Evolutionary conservation across 2,888 invertebrate species (phyloP).

Genomic region (Neoascia interrupta): DNA sequence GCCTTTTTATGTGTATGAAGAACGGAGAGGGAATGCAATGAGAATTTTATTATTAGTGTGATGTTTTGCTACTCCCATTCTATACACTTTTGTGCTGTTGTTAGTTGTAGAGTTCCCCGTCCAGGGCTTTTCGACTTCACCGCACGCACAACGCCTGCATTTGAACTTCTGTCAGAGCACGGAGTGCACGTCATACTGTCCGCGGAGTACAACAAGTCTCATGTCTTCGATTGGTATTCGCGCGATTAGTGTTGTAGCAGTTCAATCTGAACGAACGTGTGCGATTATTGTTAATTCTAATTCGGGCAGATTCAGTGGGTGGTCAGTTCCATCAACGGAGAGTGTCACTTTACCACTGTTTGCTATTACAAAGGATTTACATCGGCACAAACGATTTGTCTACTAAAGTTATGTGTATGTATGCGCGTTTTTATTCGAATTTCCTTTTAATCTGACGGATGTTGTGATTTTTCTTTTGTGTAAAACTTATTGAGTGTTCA

Average conservation of each 20-base stretch:
- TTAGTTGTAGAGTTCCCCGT: constrained; percentile 16
- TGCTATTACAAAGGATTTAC: constrained; percentile 55
- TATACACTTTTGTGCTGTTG: constrained; percentile 56
- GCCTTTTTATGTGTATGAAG: not conserved
- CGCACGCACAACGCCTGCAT: constrained; percentile 63
- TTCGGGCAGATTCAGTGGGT: constrained; percentile 59
- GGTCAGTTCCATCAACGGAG: constrained; percentile 62
- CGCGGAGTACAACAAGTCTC: constrained; percentile 49
- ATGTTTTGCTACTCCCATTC: constrained; percentile 70
- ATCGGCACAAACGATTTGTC: constrained; percentile 51
- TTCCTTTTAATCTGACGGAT: constrained; percentile 25
- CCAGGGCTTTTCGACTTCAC: constrained; percentile 60
- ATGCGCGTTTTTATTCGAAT: too few species aligned
- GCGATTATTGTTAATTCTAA: constrained; percentile 66
- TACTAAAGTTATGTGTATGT: constrained; percentile 64
- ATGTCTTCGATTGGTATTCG: constrained; percentile 27
- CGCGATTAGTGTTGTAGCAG: constrained; percentile 25
- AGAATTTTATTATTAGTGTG: constrained; percentile 68
- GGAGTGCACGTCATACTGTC: constrained; percentile 65
- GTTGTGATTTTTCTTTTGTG: constrained; percentile 5
- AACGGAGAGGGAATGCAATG: constrained; percentile 24
- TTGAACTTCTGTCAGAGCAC: constrained; percentile 64
- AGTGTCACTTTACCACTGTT: constrained; percentile 62
- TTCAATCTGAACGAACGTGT: constrained; percentile 53
- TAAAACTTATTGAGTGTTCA: not conserved